A percentile compares a stretch with the other conserved stretches of the same genome.
These are phyloP conservation scores for Albula glossodonta DNA, from an alignment of 2,113 vertebrate genomes.

Conservation along the genomic window DNA sequence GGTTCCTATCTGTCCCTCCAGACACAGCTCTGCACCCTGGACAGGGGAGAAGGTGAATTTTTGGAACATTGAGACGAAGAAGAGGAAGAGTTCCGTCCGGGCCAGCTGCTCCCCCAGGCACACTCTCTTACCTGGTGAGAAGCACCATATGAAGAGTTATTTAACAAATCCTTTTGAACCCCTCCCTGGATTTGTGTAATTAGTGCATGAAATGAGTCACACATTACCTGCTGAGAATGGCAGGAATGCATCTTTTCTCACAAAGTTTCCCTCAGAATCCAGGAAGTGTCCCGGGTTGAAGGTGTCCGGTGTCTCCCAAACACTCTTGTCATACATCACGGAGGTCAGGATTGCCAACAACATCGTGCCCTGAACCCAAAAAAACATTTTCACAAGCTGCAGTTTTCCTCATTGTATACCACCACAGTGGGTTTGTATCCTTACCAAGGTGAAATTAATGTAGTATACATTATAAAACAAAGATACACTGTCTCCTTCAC, in stretches of 20 bases:
- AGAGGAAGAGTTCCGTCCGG: slow-evolving; percentile 79
- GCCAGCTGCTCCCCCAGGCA: slow-evolving; percentile 81
- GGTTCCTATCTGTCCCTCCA: slow-evolving; percentile 37
- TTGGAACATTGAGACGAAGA: slow-evolving; percentile 76
- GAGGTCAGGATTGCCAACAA: slow-evolving; percentile 72
- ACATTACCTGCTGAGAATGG: slow-evolving; percentile 82
- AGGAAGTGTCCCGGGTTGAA: slow-evolving; percentile 88
- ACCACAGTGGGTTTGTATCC: no score
- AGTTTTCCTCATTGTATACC: no score
- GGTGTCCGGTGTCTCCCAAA: slow-evolving; percentile 76
- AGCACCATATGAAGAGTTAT: neutral
- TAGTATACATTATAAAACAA: neutral
- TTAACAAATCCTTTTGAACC: neutral
- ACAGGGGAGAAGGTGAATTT: slow-evolving; percentile 73
- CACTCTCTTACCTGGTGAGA: slow-evolving; percentile 68
- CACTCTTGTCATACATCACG: slow-evolving; percentile 74
- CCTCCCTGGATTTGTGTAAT: slow-evolving; percentile 8
- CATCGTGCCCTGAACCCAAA: slow-evolving; percentile 64
- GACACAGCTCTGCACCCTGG: slow-evolving; percentile 46
- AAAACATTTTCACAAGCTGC: neutral
- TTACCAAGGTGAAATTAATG: neutral
- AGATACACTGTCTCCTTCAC: neutral
- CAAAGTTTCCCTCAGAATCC: slow-evolving; percentile 76
- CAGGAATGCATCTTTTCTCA: slow-evolving; percentile 77
- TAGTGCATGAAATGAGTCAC: neutral